Percentiles rank a stretch among this genome's conserved stretches.
Conservation (phyloP, 2,888 invertebrate genomes). For the Luffia ferchaultella region DNA sequence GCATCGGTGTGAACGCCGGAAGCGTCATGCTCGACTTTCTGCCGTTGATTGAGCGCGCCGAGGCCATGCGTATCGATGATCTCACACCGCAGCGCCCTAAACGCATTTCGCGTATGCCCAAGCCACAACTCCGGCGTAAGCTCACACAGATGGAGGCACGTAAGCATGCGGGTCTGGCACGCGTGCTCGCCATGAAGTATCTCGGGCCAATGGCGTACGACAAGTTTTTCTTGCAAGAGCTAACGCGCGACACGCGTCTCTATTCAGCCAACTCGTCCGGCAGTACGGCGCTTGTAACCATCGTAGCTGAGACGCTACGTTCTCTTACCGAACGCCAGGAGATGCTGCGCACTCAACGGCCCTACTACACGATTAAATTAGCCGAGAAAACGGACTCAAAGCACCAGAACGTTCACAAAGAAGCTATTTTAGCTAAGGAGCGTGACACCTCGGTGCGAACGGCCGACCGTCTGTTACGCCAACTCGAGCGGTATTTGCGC, state of each 20-base stretch:
- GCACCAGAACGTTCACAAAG: slow-evolving; percentile 43
- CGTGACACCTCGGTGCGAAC: slow-evolving; percentile 44
- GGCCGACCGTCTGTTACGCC: slow-evolving; percentile 37
- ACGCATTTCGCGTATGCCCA: slow-evolving; percentile 45
- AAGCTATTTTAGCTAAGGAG: slow-evolving; percentile 36
- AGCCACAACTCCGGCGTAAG: slow-evolving; percentile 31
- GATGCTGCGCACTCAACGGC: slow-evolving; percentile 49
- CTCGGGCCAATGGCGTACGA: slow-evolving; percentile 57
- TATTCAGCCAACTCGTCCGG: slow-evolving; percentile 44
- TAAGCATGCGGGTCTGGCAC: slow-evolving; percentile 37
- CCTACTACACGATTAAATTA: slow-evolving; percentile 49
- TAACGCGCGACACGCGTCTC: slow-evolving; percentile 37
- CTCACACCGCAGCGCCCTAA: slow-evolving; percentile 28
- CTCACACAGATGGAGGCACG: slow-evolving; percentile 51
- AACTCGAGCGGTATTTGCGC: slow-evolving; percentile 40
- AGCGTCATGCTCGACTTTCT: slow-evolving; percentile 49
- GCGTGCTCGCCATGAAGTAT: slow-evolving; percentile 57
- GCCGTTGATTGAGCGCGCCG: slow-evolving; percentile 44
- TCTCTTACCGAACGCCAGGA: slow-evolving; percentile 48
- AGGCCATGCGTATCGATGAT: slow-evolving; percentile 27
- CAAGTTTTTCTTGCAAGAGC: slow-evolving; percentile 47
- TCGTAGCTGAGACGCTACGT: slow-evolving; percentile 37
- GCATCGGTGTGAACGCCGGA: slow-evolving; percentile 49
- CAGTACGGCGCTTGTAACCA: slow-evolving; percentile 27
- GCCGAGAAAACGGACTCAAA: slow-evolving; percentile 50